phyloP scores from a whole-genome alignment of 2,113 vertebrate genomes.

The Camelus bactrianus region DNA sequence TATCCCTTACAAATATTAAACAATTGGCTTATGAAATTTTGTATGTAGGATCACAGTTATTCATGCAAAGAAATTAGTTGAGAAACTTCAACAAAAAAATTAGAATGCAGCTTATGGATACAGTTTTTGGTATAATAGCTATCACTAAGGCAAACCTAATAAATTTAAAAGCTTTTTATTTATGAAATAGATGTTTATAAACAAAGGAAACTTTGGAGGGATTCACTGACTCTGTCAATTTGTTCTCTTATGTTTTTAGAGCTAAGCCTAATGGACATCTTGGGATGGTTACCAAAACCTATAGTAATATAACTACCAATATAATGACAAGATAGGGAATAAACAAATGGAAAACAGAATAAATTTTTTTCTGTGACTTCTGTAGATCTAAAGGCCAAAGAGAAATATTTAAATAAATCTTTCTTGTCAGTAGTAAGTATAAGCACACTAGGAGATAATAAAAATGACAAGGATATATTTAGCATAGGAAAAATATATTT shows the following conservation, averaged over 20 bases:
- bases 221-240: neutral
- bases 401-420: conserved; percentile 43
- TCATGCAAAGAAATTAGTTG: neutral
- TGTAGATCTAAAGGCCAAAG: neutral
- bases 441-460: conserved; percentile 16
- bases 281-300: neutral
- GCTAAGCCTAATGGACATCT: neutral
- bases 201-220: neutral
- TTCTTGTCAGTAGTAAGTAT: conserved; percentile 40
- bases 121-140: neutral
- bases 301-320: neutral
- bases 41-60: neutral
- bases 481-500: conserved; percentile 37
- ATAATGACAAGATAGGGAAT: conserved; percentile 12
- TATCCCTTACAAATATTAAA: conserved; percentile 21
- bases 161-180: neutral
- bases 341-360: conserved; percentile 15
- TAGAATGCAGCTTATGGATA: neutral
- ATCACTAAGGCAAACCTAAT: neutral
- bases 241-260: neutral
- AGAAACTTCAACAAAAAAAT: neutral
- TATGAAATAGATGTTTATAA: neutral
- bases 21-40: conserved; percentile 1
- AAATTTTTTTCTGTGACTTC: neutral
- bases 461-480: conserved; percentile 43